phyloP scores from a whole-genome alignment of 2,113 vertebrate genomes.

The Thunnus thynnus region DNA sequence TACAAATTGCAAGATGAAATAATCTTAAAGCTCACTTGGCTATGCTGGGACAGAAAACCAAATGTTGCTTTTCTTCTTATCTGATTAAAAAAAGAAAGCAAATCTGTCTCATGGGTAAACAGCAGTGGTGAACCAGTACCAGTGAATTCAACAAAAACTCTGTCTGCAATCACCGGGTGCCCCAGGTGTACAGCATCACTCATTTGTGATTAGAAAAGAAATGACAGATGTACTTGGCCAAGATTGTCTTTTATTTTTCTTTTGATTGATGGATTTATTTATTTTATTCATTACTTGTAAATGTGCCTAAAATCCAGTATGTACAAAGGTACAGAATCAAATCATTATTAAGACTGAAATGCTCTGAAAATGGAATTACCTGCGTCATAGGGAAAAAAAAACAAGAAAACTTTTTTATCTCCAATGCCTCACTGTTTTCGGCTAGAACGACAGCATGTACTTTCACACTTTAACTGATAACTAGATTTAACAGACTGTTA shows the following conservation, averaged over 20 bases:
- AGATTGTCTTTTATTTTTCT: no score
- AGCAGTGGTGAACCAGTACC: slow-evolving; percentile 1
- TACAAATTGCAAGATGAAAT: background rate
- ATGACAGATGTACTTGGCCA: no score
- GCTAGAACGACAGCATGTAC: background rate
- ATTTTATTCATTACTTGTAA: no score
- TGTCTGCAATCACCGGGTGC: background rate
- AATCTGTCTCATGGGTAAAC: background rate
- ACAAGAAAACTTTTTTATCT: no score
- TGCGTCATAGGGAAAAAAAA: background rate
- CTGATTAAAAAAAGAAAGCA: background rate
- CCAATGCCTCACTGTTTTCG: background rate
- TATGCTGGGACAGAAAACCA: background rate
- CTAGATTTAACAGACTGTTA: slow-evolving; percentile 5
- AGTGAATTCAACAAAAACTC: background rate
- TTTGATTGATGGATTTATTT: no score
- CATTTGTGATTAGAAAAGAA: background rate
- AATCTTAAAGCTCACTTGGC: background rate
- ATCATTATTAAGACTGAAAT: background rate
- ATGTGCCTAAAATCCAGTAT: no score
- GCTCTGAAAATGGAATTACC: background rate
- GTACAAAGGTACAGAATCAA: no score
- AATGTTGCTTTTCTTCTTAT: background rate
- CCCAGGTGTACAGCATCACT: no score
- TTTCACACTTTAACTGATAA: slow-evolving; percentile 4